Base-by-base conservation (phyloP, 2,888 invertebrate genomes). In the Philereme vetulata region DNA sequence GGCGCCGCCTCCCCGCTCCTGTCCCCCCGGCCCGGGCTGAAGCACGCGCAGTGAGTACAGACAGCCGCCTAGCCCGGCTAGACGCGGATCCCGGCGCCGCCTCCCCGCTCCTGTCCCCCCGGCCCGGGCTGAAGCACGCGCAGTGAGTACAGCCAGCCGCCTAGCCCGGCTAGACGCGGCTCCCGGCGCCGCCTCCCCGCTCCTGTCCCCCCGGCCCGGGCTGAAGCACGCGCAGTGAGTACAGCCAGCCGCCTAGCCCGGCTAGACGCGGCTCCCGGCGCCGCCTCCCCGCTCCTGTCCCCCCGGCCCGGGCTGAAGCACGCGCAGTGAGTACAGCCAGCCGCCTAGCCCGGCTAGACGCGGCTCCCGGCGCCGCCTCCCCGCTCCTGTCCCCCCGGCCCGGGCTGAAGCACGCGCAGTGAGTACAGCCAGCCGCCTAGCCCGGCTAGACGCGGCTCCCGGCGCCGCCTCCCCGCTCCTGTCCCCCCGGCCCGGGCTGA, bases 131-230 rank as follows among this genome's bases (percentile, higher is more conserved):
- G 65, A 77, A 78, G 59, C 83, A 81, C n/a, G n/a, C n/a, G n/a
- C n/a, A n/a, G n/a, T n/a, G n/a, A n/a, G n/a, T n/a, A n/a, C n/a
- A 44, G 97, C 97, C 2, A 92, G 94, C 63, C 96, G 96, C 52
- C 84, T 97, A 46, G 93, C 94, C 40, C 94, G 96, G 53, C 86
- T 97, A 70, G 96, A 96, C 76, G 93, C 93, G 49, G 93, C 92
- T 67, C 86, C 89, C 0, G 74, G 54, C 1, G 38, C 38, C 38
- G 77, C 77, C 0, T 51, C 83, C 42, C 84, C 93, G 51, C 90
- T 94, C 4, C 94, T 95, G 6, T 95, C 95, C 79, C 95, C 95
- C 45, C 95, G 91, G 0, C 91, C 90, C 51, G 90, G 91, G 91
- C 80, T 83, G 65, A 77, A 78, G 59, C 83, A 81, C n/a, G n/a